Base-by-base conservation (phyloP, 2,113 vertebrate species). In the Myocastor coypus region DNA sequence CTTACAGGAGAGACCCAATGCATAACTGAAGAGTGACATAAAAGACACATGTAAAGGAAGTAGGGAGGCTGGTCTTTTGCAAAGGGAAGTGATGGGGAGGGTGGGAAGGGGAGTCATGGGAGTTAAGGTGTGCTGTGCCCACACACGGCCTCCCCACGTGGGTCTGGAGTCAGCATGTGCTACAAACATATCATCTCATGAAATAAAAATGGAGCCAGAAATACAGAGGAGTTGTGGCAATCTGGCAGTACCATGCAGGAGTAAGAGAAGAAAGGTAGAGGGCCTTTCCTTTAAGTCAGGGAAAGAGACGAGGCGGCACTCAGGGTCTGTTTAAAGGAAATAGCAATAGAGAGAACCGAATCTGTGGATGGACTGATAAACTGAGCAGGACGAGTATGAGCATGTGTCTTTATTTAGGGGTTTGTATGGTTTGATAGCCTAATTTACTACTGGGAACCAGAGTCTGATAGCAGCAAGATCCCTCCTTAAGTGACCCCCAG, bases 351-450 rank as follows among this genome's bases (percentile, higher is more conserved):
- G 20, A 75, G 69, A 28, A 19, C 26, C 63, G 9, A 20, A 20
- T n/a, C 14, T 0, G 3, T 50, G 42, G 12, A 32, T 2, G n/a
- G 78, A 32, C 11, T 8, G 7, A 34, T 8, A 0, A 0, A 7
- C 37, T 13, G 0, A 55, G 19, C 32, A 17, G 16, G 68, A 11
- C 5, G 66, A 17, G 6, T 30, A 66, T 12, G 28, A 5, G 64
- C 28, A 61, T 30, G 19, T 37, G 17, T 9, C 68, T 20, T 22
- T 11, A 19, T 22, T 5, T 14, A 14, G 20, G 61, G 75, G 52
- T 26, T 30, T 55, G 1, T 3, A 46, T 9, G 55, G n/a, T 77
- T 22, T 17, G 55, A 66, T 42, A 17, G 69, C 34, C 34, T 59
- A 30, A 80, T 75, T 69, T 69, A 30, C 77, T 69, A 24, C 83